Evolutionary conservation across 2,888 invertebrate species (phyloP), one percentile per base, ranked within the genome.

Genomic region (Aphodius granarius): DNA sequence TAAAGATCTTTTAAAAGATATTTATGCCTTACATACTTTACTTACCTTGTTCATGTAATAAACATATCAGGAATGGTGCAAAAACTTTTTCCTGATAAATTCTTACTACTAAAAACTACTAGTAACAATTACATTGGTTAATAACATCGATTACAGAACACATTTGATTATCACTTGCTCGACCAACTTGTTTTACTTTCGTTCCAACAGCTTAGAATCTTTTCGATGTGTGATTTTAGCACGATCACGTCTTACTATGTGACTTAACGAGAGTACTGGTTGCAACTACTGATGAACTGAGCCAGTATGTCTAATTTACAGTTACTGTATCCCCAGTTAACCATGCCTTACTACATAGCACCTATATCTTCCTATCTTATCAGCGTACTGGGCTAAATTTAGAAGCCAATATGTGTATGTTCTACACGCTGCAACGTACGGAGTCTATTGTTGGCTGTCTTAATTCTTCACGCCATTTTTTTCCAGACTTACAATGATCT

Each of bases 281-380:
- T 1, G 43, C 2, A n/a, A n/a, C n/a, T 43, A 43, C 43, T 43
- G 43, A 43, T 43, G 43, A 43, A 3, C 43, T 9, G 43, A 43
- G 43, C 43, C 70, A 63, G 71, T 74, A 64, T 71, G 63, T 68
- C 74, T 74, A 74, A 74, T 70, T 74, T 71, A 74, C 74, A 63
- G 22, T 63, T n/a, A n/a, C n/a, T 20, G 79, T 77, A 79, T 79
- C 81, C 78, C 70, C 74, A 80, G 83, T 43, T 43, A 9, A 43
- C 43, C 43, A 43, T 43, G 81, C 84, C 83, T 84, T 83, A 83
- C 77, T 77, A 80, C 15, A 15, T 15, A 1, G 9, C 65, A 63
- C 64, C 16, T 16, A 20, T n/a, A 16, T 16, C 64, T 71, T 76
- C 79, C 83, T 85, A 85, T 85, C 85, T 85, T 85, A 85, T 85